A percentile compares a stretch with the other conserved stretches of the same genome.
Evolutionary conservation across 2,888 invertebrate species (phyloP).

Genomic region (Alentia gelatinosa): DNA sequence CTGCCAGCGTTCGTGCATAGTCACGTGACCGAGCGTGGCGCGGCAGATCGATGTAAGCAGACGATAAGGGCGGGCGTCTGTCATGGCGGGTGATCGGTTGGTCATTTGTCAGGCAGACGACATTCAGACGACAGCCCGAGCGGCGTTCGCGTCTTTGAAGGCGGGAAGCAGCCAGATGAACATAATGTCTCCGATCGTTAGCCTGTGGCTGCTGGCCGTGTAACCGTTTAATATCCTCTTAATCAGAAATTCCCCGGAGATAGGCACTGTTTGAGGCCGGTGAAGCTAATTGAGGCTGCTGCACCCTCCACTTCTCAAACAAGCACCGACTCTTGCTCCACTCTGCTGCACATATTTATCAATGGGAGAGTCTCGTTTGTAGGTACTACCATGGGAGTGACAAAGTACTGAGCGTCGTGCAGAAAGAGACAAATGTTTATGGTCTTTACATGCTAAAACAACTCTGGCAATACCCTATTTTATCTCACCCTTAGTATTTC

Average conservation of each 20-base stretch:
- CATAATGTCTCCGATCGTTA: background rate
- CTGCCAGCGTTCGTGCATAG: background rate
- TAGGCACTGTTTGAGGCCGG: background rate
- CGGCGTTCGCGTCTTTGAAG: background rate
- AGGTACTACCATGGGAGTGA: no score
- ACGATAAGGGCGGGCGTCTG: background rate
- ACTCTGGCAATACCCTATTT: no score
- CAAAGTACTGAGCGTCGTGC: no score
- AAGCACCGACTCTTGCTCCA: no score
- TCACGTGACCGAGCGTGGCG: background rate
- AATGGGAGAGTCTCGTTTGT: no score
- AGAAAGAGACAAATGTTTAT: no score
- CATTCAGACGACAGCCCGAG: background rate
- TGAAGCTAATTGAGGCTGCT: no score
- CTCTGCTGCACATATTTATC: no score
- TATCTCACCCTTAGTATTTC: no score
- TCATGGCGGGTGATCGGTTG: background rate
- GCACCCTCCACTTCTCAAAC: no score
- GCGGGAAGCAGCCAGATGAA: background rate
- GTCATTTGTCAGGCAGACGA: background rate
- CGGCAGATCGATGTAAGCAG: background rate
- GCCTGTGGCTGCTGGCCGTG: background rate
- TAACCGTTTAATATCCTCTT: conserved; percentile 2
- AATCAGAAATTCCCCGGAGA: conserved; percentile 2
- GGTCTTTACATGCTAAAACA: no score